Base-by-base conservation (phyloP, 1,140 invertebrate genomes). In the Drosophila navojoa region DNA sequence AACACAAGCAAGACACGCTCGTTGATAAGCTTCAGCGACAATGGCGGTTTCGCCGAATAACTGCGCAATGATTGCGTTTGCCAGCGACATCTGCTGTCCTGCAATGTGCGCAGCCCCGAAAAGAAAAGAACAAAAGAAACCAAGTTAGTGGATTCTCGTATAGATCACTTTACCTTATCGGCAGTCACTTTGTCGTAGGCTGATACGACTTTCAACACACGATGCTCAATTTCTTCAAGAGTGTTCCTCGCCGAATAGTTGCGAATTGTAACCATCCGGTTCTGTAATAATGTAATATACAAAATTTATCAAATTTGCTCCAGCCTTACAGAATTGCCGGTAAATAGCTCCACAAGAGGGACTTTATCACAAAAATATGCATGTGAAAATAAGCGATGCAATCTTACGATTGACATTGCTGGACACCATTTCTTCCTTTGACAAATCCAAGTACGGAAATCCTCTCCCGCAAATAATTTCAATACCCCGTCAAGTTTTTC, bases 1-100 rank as follows among this genome's bases (percentile, higher is more conserved):
- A 99, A 95, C 71, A 98, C 97, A 92, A 99, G 95, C 81, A 98
- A 93, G 63, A 99, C 97, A 91, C 98, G 95, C 92, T 97, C 96
- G 90, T 94, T 92, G 92, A 99, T 97, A 87, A 96, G 93, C 79
- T 97, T 95, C 90, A 98, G 93, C 68, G 96, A 94, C 84, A 98
- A 93, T 78, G 97, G 96, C 76, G 94, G 93, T 79, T 90, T 90
- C 72, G 92, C 93, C 93, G 96, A 95, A 94, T 96, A 97, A 92
- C 93, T 93, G 93, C 91, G 90, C 76, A 90, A 79, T 60, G 63
- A 78, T 90, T 90, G 86, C 80, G 71, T 86, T 91, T 91, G 91
- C 90, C 90, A 92, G 76, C 64, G 62, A 79, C 73, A 74, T 71
- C 86, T 81, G 64, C 53, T 80, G 59, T 86, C 79, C 90, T 92